phyloP scores from a whole-genome alignment of 2,113 vertebrate species.

The Indicator maculatus region DNA sequence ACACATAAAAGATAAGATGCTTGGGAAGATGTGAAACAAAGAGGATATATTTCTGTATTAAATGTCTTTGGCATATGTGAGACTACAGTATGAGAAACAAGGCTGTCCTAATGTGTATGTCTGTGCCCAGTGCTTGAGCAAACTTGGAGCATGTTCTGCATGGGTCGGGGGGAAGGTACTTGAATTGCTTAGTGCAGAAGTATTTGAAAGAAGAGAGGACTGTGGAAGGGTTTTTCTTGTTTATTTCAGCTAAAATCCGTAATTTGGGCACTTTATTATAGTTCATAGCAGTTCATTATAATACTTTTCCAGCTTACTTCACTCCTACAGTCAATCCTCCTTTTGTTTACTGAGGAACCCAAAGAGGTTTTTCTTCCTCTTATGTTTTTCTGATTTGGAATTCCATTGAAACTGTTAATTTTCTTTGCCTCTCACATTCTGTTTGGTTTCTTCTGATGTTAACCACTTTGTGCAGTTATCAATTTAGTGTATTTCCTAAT shows the following conservation, averaged over 20 bases:
- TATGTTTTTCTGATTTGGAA: neutral
- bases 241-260: neutral
- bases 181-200: neutral
- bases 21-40: neutral
- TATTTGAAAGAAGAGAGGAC: neutral
- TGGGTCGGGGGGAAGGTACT: neutral
- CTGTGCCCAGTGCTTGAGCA: neutral
- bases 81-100: neutral
- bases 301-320: neutral
- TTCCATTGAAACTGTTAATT: slow-evolving; percentile 36
- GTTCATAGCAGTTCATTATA: neutral
- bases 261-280: neutral
- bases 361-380: neutral
- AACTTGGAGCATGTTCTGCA: neutral
- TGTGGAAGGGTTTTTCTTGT: neutral
- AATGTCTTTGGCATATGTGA: neutral
- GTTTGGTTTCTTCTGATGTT: slow-evolving; percentile 27
- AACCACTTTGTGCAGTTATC: slow-evolving; percentile 48
- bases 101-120: neutral
- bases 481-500: slow-evolving; percentile 44
- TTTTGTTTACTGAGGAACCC: neutral
- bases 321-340: neutral
- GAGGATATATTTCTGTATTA: neutral
- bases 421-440: neutral
- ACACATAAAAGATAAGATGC: neutral